Percentiles rank a stretch among this genome's conserved stretches.
Conservation (phyloP, 2,113 vertebrate species). For the Cheirogaleus medius region DNA sequence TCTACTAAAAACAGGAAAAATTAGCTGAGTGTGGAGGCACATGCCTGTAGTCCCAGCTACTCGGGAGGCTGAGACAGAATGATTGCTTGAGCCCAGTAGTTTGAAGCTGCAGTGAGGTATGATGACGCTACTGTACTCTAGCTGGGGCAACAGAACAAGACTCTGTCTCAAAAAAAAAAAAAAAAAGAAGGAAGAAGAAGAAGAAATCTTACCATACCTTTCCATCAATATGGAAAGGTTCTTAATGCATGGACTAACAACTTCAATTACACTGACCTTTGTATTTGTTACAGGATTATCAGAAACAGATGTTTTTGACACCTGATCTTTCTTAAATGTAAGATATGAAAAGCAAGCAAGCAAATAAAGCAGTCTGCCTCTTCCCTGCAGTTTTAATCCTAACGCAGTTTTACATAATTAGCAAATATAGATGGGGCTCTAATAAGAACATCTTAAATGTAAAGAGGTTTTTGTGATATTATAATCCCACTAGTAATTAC, state of each 20-base stretch:
- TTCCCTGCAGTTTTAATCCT: neutral
- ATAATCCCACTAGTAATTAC: neutral
- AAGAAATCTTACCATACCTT: neutral
- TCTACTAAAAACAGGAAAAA: too few relatives aligned
- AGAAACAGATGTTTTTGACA: neutral
- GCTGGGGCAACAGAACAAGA: too few relatives aligned
- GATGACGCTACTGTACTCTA: too few relatives aligned
- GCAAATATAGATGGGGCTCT: neutral
- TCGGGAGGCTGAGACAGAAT: too few relatives aligned
- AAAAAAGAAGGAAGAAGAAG: neutral
- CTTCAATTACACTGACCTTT: neutral
- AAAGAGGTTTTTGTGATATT: neutral
- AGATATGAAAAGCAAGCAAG: constrained; percentile 36
- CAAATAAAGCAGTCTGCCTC: neutral
- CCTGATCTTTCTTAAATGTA: neutral
- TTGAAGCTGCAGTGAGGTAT: too few relatives aligned
- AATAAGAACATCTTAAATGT: neutral
- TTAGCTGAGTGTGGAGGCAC: too few relatives aligned
- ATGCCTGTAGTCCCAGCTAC: too few relatives aligned
- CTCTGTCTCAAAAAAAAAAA: too few relatives aligned
- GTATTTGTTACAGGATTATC: neutral
- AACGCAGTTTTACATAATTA: constrained; percentile 31
- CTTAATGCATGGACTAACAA: neutral
- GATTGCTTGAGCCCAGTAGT: too few relatives aligned
- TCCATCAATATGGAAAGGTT: neutral